Evolutionary conservation across 2,888 invertebrate species (phyloP).

Genomic region (Agonopterix subpropinquella): DNA sequence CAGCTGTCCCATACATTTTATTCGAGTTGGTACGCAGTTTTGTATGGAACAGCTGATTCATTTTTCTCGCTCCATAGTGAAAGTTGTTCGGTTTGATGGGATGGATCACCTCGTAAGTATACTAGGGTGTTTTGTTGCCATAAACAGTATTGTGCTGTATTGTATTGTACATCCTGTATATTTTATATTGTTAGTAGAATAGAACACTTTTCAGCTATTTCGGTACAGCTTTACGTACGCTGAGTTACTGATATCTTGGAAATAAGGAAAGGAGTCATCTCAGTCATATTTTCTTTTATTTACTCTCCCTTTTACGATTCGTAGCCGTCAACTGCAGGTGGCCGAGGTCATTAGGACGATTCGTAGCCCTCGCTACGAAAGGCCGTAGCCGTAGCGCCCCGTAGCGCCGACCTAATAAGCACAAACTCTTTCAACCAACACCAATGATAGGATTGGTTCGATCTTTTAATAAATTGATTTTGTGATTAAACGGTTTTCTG

Average conservation of each 20-base stretch:
- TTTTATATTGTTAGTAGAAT: no score
- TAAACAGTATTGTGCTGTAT: no score
- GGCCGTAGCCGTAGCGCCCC: slow-evolving; percentile 1
- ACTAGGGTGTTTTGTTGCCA: no score
- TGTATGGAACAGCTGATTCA: no score
- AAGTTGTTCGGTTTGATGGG: no score
- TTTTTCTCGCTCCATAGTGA: no score
- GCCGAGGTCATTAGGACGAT: slow-evolving; percentile 46
- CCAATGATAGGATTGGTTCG: slow-evolving; percentile 20
- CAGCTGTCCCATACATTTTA: no score
- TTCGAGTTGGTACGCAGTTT: no score
- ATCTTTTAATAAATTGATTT: slow-evolving; percentile 6
- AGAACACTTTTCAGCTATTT: no score
- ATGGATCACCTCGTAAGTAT: no score
- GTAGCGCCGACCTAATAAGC: slow-evolving; percentile 30
- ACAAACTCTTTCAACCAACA: slow-evolving; percentile 33
- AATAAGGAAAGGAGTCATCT: slow-evolving; percentile 21
- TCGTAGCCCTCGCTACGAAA: slow-evolving; percentile 24
- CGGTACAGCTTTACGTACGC: no score
- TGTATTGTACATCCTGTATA: no score
- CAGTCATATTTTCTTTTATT: slow-evolving; percentile 41
- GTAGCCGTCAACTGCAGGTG: slow-evolving; percentile 55
- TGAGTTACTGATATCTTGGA: not conserved
- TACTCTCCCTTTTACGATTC: slow-evolving; percentile 38
- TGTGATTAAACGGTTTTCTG: not conserved